A percentile compares a stretch with the other conserved stretches of the same genome.
Conservation (phyloP, 53 echinoderm and acorn worm species). For the Holothuria leucospilota region DNA sequence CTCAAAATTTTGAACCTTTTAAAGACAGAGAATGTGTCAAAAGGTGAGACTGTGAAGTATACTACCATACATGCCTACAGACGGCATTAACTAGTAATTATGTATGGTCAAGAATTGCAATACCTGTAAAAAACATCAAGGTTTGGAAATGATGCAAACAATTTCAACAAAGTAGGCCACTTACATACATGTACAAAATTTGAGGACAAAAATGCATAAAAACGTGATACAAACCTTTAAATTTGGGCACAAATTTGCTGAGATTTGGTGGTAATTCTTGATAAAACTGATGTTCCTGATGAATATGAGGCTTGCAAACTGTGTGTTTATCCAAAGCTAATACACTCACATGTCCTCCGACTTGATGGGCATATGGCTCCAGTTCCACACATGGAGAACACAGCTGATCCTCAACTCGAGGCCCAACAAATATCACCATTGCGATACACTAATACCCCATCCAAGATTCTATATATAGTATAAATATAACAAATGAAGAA, state of each 20-base stretch:
- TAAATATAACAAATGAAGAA: too few species aligned
- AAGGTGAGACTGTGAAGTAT: too few species aligned
- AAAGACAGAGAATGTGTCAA: too few species aligned
- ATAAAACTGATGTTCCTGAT: slow-evolving; percentile 80
- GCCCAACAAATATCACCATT: slow-evolving; percentile 27
- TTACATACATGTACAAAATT: too few species aligned
- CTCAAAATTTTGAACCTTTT: too few species aligned
- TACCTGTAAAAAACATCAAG: too few species aligned
- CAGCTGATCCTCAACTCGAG: slow-evolving; percentile 4
- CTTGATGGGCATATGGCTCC: slow-evolving; percentile 89
- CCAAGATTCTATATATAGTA: too few species aligned
- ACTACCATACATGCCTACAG: too few species aligned
- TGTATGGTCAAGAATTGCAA: too few species aligned
- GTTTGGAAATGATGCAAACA: too few species aligned
- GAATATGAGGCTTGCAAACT: slow-evolving; percentile 77
- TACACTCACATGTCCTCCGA: slow-evolving; percentile 88
- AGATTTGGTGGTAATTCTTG: slow-evolving; percentile 72
- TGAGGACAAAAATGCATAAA: not conserved
- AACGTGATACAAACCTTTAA: slow-evolving; percentile 66
- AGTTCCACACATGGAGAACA: slow-evolving; percentile 36
- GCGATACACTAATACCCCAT: not conserved
- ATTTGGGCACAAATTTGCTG: slow-evolving; percentile 70
- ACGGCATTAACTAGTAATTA: too few species aligned
- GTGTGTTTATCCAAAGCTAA: slow-evolving; percentile 79
- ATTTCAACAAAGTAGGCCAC: too few species aligned